These are phyloP conservation scores for Dascyllus trimaculatus DNA, from an alignment of 2,113 vertebrate genomes.

Conservation along the genomic window DNA sequence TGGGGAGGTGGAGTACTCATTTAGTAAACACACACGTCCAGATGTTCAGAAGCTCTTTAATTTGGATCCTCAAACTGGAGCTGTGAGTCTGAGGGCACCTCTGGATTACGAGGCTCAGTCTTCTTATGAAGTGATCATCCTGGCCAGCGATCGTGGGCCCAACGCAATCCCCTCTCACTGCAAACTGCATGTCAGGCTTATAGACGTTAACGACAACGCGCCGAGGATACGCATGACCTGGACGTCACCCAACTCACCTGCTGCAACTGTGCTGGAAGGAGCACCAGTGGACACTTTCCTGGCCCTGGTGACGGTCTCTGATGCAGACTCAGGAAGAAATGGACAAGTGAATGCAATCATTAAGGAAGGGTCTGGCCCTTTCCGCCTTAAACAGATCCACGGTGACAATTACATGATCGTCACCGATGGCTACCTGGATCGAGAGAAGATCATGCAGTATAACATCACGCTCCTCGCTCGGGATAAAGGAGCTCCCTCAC, in stretches of 20 bases:
- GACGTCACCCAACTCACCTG: slow-evolving; percentile 78
- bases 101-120: slow-evolving; percentile 90
- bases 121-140: slow-evolving; percentile 89
- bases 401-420: slow-evolving; percentile 90
- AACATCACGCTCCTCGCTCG: slow-evolving; percentile 87
- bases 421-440: slow-evolving; percentile 89
- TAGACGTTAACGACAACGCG: slow-evolving; percentile 91
- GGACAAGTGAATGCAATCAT: slow-evolving; percentile 88
- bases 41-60: slow-evolving; percentile 88
- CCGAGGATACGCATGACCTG: slow-evolving; percentile 90
- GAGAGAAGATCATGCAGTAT: slow-evolving; percentile 88
- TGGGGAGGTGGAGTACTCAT: slow-evolving; percentile 91
- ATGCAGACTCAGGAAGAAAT: slow-evolving; percentile 90
- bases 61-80: slow-evolving; percentile 86
- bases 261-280: slow-evolving; percentile 87
- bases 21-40: slow-evolving; percentile 86
- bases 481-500: slow-evolving; percentile 86
- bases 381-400: slow-evolving; percentile 88
- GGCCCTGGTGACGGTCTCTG: slow-evolving; percentile 89
- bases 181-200: slow-evolving; percentile 90
- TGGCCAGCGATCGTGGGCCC: slow-evolving; percentile 90
- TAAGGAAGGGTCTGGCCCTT: slow-evolving; percentile 85
- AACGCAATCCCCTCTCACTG: slow-evolving; percentile 92
- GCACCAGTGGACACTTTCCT: slow-evolving; percentile 89
- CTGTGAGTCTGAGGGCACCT: slow-evolving; percentile 81